Conservation (phyloP, 2,113 vertebrate species). For the Rhea americana region DNA sequence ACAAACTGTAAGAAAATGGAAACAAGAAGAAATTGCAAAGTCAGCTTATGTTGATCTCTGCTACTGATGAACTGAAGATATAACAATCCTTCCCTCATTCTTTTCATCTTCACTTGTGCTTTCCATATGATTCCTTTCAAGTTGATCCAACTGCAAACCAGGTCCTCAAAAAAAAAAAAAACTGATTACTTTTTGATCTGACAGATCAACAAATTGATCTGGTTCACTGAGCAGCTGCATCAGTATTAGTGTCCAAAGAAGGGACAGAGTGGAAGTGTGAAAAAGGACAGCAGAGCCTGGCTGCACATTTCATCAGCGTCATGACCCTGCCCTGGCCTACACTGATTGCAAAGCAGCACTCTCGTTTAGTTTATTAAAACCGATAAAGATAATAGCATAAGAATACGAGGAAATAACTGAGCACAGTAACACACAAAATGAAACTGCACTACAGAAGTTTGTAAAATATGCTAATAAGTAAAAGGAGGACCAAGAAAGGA, state of each 20-base stretch:
- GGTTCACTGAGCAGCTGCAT: neutral
- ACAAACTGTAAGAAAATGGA: neutral
- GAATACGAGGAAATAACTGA: neutral
- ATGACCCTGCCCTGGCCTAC: neutral
- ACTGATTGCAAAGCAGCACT: neutral
- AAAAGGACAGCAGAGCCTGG: neutral
- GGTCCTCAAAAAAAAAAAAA: neutral
- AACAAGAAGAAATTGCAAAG: neutral
- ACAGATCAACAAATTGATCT: neutral
- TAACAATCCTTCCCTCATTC: neutral
- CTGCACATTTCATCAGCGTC: neutral
- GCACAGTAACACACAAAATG: neutral
- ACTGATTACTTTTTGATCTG: neutral
- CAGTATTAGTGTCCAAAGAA: neutral
- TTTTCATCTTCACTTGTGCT: neutral
- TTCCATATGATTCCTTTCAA: neutral
- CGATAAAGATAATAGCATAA: accelerated
- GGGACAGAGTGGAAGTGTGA: neutral
- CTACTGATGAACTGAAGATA: neutral
- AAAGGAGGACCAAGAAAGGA: accelerated
- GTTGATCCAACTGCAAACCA: neutral
- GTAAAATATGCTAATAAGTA: neutral
- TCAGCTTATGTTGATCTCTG: neutral
- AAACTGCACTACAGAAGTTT: neutral
- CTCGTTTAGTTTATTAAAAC: neutral